Evolutionary conservation across 2,113 vertebrate genomes (phyloP), one percentile per base, ranked within the genome.

Genomic region (Synodontis membranacea): DNA sequence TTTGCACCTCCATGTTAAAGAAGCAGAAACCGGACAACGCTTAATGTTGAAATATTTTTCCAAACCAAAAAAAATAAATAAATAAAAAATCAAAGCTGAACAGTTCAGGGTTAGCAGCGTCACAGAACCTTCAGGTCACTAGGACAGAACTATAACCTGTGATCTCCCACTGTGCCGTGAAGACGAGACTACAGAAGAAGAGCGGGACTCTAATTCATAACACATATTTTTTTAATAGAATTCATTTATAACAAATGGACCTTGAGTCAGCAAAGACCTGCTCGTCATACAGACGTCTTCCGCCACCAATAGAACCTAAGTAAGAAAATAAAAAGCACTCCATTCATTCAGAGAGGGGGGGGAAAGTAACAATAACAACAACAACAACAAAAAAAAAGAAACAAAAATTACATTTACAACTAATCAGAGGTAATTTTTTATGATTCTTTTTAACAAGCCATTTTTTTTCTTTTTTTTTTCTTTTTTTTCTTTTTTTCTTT

Each of bases 191-290:
- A 90, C 87, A 87, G 89, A 91, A 92, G 91, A 92, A 92, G 94
- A 95, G 93, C 84, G 96, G 96, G 93, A 96, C 95, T 84, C 93
- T 91, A 92, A 92, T 97, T 96, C 97, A 98, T 99, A 98, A 99
- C 98, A 99, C 98, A 99, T 96, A 95, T 99, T 99, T 97, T 99
- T 99, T 99, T 99, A 99, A 99, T 99, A 99, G 97, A 99, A 99
- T 99, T 99, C 96, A 98, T 99, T 97, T 99, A 97, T 99, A 99
- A 99, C 98, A 99, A 99, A 99, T 98, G 98, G 97, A 98, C 97
- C 97, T 97, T 96, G 97, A 97, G 98, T 99, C 98, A 98, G 98
- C 97, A 99, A 98, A 98, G 95, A 98, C 98, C 97, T 97, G 97
- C 96, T 97, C 98, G 97, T 97, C 97, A 96, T 98, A 99, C 98